A percentile compares a stretch with the other conserved stretches of the same genome.
Evolutionary conservation across 2,888 invertebrate species (phyloP).

Genomic region (Drosophila atripex): DNA sequence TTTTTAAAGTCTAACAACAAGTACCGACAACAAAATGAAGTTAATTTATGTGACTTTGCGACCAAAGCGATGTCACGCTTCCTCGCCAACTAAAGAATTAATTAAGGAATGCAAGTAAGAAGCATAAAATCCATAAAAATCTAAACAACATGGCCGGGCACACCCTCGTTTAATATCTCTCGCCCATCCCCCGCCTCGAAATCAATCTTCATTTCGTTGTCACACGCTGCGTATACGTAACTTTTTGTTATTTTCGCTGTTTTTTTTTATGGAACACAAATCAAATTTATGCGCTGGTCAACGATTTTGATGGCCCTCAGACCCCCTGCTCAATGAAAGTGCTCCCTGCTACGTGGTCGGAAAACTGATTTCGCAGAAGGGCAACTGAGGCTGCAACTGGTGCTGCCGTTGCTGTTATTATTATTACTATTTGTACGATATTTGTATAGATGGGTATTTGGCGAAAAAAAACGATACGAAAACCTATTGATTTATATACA

Average conservation of each 20-base stretch:
- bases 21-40: background rate
- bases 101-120: conserved; percentile 19
- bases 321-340: background rate
- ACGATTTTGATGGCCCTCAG: conserved; percentile 54
- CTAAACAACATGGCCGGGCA: conserved; percentile 2
- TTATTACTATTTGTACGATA: conserved; percentile 55
- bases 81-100: conserved; percentile 23
- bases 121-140: conserved; percentile 20
- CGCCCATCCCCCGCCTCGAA: background rate
- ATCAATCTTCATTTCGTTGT: conserved; percentile 43
- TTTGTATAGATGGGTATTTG: conserved; percentile 33
- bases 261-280: conserved; percentile 64
- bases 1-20: no score
- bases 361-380: conserved; percentile 62
- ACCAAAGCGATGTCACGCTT: conserved; percentile 2
- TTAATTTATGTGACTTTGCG: background rate
- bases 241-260: conserved; percentile 26
- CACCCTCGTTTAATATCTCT: conserved; percentile 3
- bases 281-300: conserved; percentile 74
- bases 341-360: conserved; percentile 61
- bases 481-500: conserved; percentile 34
- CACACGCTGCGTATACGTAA: conserved; percentile 58
- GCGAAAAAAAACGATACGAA: background rate
- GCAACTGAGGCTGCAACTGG: conserved; percentile 23
- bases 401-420: conserved; percentile 40